Evolutionary conservation across 2,113 vertebrate genomes (phyloP), one percentile per base, ranked within the genome.

Genomic region (Kryptolebias marmoratus): DNA sequence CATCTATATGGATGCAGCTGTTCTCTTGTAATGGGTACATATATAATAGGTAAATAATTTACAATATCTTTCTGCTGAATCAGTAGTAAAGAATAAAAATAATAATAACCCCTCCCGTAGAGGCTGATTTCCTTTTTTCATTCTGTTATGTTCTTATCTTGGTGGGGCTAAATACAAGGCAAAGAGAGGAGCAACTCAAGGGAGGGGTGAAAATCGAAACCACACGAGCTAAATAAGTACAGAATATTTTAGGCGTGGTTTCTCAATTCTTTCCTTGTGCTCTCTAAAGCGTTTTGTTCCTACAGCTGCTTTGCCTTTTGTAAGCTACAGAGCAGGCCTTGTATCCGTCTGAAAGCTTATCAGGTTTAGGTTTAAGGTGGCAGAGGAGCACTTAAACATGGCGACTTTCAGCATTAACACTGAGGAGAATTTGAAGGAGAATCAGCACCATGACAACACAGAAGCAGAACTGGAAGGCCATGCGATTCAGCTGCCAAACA

Each of bases 191-290:
- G 58, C 36, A 36, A 52, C 56, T 39, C 39, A 57, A 10, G 54
- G 82, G 78, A 80, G 75, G 75, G 48, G 31, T 39, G 58, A 54
- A 75, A 75, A 55, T 36, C 22, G 27, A 71, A 65, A 61, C 61
- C 2, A 16, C 53, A 49, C 22, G 32, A 27, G 32, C 16, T 54
- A 31, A 11, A 11, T 28, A 14, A 11, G 22, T 42, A 11, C 52
- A 62, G 73, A 76, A 82, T 64, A 73, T 28, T 6, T 55, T 55
- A 64, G 80, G 79, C 47, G 81, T 73, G 72, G 84, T 78, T 75
- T 68, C 42, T 7, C 57, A 75, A 83, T 76, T 8, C 73, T 81
- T 74, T 64, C 62, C 30, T 48, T 42, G 45, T 67, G 27, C 28
- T 16, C 39, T 55, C 39, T 4, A 45, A 68, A 59, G 22, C 12